Percentiles rank a stretch among this genome's conserved stretches.
phyloP scores from a whole-genome alignment of 2,797 vertebrate species.

The Crypturellus tataupa region DNA sequence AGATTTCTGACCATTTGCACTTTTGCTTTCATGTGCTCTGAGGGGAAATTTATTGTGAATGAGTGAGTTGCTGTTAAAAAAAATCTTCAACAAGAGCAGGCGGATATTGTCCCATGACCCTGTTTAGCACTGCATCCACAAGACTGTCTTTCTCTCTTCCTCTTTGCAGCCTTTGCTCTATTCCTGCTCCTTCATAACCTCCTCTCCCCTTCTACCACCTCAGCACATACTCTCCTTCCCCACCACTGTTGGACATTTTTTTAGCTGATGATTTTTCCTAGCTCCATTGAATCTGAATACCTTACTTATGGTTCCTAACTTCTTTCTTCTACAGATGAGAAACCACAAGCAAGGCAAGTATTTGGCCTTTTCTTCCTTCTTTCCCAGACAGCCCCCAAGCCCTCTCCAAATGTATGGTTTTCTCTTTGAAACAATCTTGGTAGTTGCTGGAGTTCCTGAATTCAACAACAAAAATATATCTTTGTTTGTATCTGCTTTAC shows the following conservation, averaged over 20 bases:
- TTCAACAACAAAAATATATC: background rate
- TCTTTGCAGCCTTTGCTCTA: background rate
- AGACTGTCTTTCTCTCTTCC: background rate
- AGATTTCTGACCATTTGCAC: background rate
- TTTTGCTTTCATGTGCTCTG: background rate
- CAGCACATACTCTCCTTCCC: background rate
- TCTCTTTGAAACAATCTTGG: conserved; percentile 8
- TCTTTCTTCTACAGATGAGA: background rate
- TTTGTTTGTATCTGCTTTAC: background rate
- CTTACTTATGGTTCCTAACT: background rate
- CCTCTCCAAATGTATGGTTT: background rate
- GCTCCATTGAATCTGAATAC: background rate
- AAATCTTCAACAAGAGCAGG: background rate
- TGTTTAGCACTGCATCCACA: background rate
- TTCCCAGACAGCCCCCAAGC: background rate
- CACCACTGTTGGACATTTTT: background rate
- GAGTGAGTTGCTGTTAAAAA: background rate
- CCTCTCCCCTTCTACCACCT: background rate
- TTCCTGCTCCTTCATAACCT: background rate
- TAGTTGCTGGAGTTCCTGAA: conserved; percentile 1
- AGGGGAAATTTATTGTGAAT: background rate
- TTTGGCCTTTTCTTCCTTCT: background rate
- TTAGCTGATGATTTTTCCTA: background rate
- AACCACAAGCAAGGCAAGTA: background rate
- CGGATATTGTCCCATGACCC: background rate